Conservation (phyloP, 2,113 vertebrate species). For the Dipodomys spectabilis region DNA sequence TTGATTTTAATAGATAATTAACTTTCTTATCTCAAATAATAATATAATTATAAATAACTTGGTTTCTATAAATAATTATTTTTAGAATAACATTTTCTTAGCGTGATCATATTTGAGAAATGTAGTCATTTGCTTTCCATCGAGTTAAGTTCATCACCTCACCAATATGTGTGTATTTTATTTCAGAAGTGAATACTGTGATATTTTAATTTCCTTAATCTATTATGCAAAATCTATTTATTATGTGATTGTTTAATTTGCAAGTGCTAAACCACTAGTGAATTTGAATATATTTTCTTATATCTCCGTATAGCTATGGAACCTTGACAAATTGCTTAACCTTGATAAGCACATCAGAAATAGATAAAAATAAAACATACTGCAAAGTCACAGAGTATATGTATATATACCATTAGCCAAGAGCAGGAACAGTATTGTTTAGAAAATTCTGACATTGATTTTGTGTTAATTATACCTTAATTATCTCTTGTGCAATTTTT, state of each 20-base stretch:
- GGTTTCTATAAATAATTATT: neutral
- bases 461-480: neutral
- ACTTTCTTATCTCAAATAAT: neutral
- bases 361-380: constrained; percentile 10
- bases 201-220: constrained; percentile 35
- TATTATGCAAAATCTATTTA: constrained; percentile 32
- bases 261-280: constrained; percentile 11
- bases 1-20: neutral
- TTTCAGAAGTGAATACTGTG: neutral
- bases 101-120: neutral
- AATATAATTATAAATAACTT: neutral
- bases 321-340: constrained; percentile 28
- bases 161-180: neutral
- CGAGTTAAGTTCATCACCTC: neutral
- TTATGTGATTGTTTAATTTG: constrained; percentile 24
- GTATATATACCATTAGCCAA: neutral
- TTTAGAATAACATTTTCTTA: neutral
- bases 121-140: neutral
- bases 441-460: neutral
- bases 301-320: neutral
- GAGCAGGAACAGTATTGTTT: neutral
- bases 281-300: constrained; percentile 39
- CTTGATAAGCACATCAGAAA: neutral
- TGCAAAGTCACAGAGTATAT: neutral
- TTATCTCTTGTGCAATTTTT: neutral